Evolutionary conservation across 2,888 invertebrate species (phyloP).

Genomic region (Leucophenga maculata): DNA sequence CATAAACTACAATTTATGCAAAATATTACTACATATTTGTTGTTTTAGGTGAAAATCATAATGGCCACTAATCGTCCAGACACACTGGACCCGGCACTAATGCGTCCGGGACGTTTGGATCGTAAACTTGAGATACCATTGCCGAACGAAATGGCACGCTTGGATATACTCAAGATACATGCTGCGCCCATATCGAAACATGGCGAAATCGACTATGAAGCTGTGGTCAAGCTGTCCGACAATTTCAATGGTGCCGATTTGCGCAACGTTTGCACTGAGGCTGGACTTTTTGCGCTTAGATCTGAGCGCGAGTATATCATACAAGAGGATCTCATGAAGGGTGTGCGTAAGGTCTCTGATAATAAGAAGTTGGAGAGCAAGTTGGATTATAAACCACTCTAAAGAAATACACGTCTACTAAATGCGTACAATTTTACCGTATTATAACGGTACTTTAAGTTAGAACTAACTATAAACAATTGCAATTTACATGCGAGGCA

Average conservation of each 20-base stretch:
- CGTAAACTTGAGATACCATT: constrained; percentile 98
- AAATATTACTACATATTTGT: too few relatives aligned
- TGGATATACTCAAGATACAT: constrained; percentile 97
- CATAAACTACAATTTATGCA: too few relatives aligned
- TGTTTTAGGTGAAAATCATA: constrained; percentile 94
- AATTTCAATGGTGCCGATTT: constrained; percentile 98
- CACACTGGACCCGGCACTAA: constrained; percentile 95
- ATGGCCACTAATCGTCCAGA: constrained; percentile 99
- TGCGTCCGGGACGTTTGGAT: constrained; percentile 95
- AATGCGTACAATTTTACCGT: background rate
- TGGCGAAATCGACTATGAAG: constrained; percentile 98
- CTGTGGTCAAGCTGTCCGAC: constrained; percentile 97
- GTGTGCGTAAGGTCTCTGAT: constrained; percentile 97
- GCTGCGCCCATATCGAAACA: constrained; percentile 95
- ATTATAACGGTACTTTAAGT: too few relatives aligned
- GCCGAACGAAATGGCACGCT: constrained; percentile 95
- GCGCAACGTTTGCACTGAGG: constrained; percentile 98
- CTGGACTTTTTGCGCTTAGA: constrained; percentile 89
- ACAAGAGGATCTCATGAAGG: constrained; percentile 99
- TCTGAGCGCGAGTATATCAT: constrained; percentile 95
- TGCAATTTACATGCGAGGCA: too few relatives aligned
- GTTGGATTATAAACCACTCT: constrained; percentile 97
- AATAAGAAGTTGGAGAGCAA: constrained; percentile 99
- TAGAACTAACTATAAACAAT: too few relatives aligned
- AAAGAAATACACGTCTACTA: constrained; percentile 70